Evolutionary conservation across 1,140 invertebrate genomes (phyloP).

Genomic region (Drosophila sp.): DNA sequence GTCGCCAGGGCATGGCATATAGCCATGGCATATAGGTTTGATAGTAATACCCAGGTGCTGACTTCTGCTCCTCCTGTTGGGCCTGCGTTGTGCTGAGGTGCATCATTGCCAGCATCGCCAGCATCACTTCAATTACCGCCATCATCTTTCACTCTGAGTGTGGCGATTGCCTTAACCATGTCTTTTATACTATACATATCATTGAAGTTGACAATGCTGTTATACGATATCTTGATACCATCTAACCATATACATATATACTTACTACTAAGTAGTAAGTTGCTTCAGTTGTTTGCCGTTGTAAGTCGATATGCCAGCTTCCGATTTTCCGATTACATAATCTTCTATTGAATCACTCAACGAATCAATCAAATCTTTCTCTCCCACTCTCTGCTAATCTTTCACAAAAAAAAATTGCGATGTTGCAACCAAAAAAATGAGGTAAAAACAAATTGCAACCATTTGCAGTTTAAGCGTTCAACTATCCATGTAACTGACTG

Average conservation of each 20-base stretch:
- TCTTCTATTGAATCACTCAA: not conserved
- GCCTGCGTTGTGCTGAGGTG: not conserved
- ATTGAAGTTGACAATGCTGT: not conserved
- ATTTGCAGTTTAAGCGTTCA: slow-evolving; percentile 43
- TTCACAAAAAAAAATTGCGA: slow-evolving; percentile 30
- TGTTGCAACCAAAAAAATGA: slow-evolving; percentile 49
- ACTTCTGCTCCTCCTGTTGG: not conserved
- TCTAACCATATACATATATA: not conserved
- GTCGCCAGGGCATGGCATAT: slow-evolving; percentile 44
- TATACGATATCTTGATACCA: not conserved
- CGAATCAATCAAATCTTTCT: not conserved
- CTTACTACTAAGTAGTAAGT: too few species aligned
- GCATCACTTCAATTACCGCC: not conserved
- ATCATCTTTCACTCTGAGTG: slow-evolving; percentile 6
- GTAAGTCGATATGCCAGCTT: slow-evolving; percentile 19
- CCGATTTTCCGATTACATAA: slow-evolving; percentile 13
- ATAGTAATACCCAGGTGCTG: not conserved
- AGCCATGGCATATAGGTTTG: slow-evolving; percentile 19
- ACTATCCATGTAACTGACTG: slow-evolving; percentile 48
- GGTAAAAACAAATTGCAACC: not conserved
- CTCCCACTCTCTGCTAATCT: not conserved
- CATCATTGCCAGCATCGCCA: not conserved
- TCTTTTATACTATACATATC: slow-evolving; percentile 2
- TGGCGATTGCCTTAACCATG: not conserved
- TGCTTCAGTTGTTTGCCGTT: not conserved